Conservation (phyloP, 2,113 vertebrate genomes). For the Phylloscopus whistleri region DNA sequence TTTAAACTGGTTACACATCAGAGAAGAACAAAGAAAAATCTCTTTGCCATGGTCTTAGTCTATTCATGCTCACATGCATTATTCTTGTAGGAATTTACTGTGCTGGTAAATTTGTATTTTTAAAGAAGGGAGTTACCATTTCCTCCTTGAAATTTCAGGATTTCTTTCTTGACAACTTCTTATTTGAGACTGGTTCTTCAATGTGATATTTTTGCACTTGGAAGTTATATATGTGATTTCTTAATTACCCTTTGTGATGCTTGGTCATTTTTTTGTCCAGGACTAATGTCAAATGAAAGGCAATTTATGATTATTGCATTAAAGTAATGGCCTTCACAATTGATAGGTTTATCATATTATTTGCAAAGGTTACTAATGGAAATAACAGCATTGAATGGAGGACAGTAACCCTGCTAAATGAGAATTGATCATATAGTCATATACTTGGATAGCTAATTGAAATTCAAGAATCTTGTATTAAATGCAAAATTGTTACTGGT, state of each 20-base stretch:
- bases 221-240: neutral
- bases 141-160: neutral
- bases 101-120: neutral
- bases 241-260: neutral
- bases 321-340: neutral
- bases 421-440: neutral
- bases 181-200: neutral
- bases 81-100: neutral
- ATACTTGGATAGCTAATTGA: neutral
- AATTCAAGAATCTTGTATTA: neutral
- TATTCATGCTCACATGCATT: neutral
- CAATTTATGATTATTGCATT: neutral
- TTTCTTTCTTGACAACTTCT: neutral
- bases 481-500: neutral
- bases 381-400: neutral
- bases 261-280: neutral
- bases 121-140: neutral
- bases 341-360: neutral
- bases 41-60: neutral
- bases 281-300: neutral
- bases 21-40: neutral
- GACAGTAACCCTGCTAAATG: neutral
- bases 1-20: neutral
- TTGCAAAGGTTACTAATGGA: conserved; percentile 21
- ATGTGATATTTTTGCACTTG: neutral